Evolutionary conservation across 2,113 vertebrate genomes (phyloP).

Genomic region (Gnathonemus echidnorhynchus): DNA sequence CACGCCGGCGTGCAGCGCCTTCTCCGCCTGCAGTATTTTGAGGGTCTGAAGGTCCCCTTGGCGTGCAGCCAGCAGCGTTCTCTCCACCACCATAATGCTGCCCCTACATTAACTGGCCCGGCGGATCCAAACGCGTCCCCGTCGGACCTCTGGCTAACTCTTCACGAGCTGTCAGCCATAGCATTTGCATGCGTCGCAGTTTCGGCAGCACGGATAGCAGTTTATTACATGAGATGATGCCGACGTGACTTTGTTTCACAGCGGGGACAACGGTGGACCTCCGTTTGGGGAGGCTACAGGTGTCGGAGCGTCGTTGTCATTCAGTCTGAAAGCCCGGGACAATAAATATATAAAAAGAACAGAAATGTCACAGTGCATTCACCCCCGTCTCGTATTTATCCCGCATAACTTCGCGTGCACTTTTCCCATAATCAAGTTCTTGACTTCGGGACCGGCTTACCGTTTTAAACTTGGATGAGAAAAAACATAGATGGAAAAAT

Average conservation of each 20-base stretch:
- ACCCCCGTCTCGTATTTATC: not conserved
- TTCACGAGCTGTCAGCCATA: not conserved
- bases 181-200: not conserved
- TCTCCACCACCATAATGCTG: slow-evolving; percentile 67
- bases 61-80: slow-evolving; percentile 70
- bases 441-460: not conserved
- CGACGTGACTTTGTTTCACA: not conserved
- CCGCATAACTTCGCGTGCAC: not conserved
- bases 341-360: not conserved
- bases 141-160: not conserved
- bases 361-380: not conserved
- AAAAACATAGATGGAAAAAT: not conserved
- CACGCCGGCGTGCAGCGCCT: slow-evolving; percentile 56
- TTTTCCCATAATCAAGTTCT: not conserved
- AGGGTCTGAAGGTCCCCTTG: slow-evolving; percentile 76
- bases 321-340: not conserved
- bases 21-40: slow-evolving; percentile 58
- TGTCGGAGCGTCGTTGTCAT: not conserved
- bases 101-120: not conserved
- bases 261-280: not conserved
- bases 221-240: not conserved
- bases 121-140: not conserved
- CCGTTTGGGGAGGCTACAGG: not conserved
- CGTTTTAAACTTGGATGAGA: not conserved
- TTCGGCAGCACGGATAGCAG: not conserved